Evolutionary conservation across 2,888 invertebrate species (phyloP).

Genomic region (Nipponacmea schrenckii): DNA sequence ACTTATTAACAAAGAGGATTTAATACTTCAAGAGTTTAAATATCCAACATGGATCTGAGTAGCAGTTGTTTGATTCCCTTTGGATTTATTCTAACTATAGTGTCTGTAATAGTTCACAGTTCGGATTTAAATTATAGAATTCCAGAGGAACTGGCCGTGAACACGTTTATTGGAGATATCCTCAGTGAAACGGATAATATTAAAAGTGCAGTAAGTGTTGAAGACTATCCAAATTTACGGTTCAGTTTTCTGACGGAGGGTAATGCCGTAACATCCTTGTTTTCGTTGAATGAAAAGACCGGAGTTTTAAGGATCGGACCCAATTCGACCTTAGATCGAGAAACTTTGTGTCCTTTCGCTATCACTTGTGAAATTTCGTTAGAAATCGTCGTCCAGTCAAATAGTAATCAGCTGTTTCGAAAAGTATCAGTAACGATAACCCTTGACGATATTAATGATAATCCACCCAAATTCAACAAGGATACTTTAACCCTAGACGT

Average conservation of each 20-base stretch:
- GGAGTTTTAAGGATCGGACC: slow-evolving; percentile 43
- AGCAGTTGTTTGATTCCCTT: neutral
- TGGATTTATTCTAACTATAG: neutral
- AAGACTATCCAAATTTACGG: slow-evolving; percentile 38
- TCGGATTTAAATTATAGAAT: slow-evolving; percentile 22
- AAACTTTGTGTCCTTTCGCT: slow-evolving; percentile 44
- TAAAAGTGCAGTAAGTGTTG: slow-evolving; percentile 34
- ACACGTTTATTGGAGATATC: slow-evolving; percentile 45
- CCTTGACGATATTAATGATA: slow-evolving; percentile 60
- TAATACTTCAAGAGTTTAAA: no score
- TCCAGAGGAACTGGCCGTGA: slow-evolving; percentile 26
- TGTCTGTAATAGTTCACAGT: neutral
- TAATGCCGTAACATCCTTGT: slow-evolving; percentile 37
- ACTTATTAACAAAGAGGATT: no score
- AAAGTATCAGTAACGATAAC: slow-evolving; percentile 53
- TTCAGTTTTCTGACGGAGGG: slow-evolving; percentile 49
- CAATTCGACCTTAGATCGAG: slow-evolving; percentile 43
- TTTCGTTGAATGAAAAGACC: slow-evolving; percentile 44
- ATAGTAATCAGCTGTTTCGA: slow-evolving; percentile 48
- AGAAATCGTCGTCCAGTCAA: slow-evolving; percentile 49
- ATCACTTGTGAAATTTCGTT: slow-evolving; percentile 42
- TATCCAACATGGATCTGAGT: no score
- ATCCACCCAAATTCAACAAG: slow-evolving; percentile 52
- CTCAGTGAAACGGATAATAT: slow-evolving; percentile 43
- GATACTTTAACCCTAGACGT: slow-evolving; percentile 39